Evolutionary conservation across 2,113 vertebrate species (phyloP), one percentile per base, ranked within the genome.

Genomic region (Oophaga pumilio): DNA sequence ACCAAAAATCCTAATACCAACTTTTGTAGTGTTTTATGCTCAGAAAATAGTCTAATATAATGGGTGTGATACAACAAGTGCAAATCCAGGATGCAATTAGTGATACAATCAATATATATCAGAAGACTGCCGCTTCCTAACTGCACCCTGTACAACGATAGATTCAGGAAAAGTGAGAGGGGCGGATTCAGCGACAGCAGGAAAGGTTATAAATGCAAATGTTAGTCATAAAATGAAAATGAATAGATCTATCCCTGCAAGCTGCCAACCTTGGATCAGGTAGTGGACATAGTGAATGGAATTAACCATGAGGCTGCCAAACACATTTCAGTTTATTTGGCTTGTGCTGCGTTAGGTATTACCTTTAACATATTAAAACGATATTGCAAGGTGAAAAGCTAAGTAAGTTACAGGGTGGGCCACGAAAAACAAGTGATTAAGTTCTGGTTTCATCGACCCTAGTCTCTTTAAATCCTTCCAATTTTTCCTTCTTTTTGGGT

Each of bases 41-140:
- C 68, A 85, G 89, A 90, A 91, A 93, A 91, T 20, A 4, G 87
- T 87, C 76, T 90, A 85, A 93, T 90, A 89, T 89, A 91, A 91
- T 88, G 28, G 90, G 93, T 95, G 94, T 95, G 92, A 95, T 96
- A 94, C 93, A 92, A 93, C 90, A 91, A 89, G 88, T 91, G 86
- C 22, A 90, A 89, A 90, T 12, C 90, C 88, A n/a, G 76, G 89
- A 92, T 93, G 93, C 94, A 96, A 96, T 96, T 96, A 96, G 93
- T 91, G 88, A 92, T 90, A 91, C 91, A 93, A 95, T 97, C 96
- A 96, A 97, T 97, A 95, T 97, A 95, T 94, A 95, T 92, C 93
- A 92, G 93, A 93, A 91, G 94, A 93, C 93, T 93, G 92, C 90
- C 90, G 88, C 76, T 88, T 87, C 88, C 92, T 92, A 91, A 93